Evolutionary conservation across 2,113 vertebrate genomes (phyloP), one percentile per base, ranked within the genome.

Genomic region (Leucoraja erinaceus): DNA sequence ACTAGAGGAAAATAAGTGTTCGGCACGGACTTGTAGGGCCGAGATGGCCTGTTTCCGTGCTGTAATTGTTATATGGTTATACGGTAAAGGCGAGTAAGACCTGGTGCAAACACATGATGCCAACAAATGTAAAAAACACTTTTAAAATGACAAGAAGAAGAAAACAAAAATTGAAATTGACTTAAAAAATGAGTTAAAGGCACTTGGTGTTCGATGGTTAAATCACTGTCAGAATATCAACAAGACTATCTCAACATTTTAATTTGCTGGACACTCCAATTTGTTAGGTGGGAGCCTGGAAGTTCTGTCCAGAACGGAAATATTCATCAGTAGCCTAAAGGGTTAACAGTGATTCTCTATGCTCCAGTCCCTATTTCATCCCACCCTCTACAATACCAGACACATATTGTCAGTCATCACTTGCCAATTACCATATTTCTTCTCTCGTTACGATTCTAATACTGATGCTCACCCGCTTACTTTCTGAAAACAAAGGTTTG

Each of bases 401-500:
- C 38, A 91, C 66, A 47, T 72, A 74, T 91, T 72, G 68, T 91
- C 68, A 91, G 90, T 70, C 90, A 54, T 72, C 90, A 91, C 90
- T 72, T 91, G 68, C 90, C 90, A 91, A 91, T 54, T 54, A 70
- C 90, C 90, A 91, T 91, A 22, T 74, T 59, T 81, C 38, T 38
- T 12, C 5, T 38, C 7, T 38, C 18, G 33, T 38, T 16, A 72
- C 90, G 70, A 47, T 31, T 74, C 90, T 72, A 91, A 91, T 74
- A 72, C 90, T 91, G 90, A 91, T 28, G 33, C 90, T 72, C 12
- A 38, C 38, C 66, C 72, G 90, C 66, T n/a, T n/a, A n/a, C n/a
- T 91, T 91, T 91, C 38, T 72, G 47, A 63, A 74, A 38, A 47
- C 90, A 91, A 91, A 91, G 54, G 90, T 9, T 90, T n/a, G 33